Evolutionary conservation across 2,797 vertebrate genomes (phyloP).

Genomic region (Sebastes kiyomatsui): DNA sequence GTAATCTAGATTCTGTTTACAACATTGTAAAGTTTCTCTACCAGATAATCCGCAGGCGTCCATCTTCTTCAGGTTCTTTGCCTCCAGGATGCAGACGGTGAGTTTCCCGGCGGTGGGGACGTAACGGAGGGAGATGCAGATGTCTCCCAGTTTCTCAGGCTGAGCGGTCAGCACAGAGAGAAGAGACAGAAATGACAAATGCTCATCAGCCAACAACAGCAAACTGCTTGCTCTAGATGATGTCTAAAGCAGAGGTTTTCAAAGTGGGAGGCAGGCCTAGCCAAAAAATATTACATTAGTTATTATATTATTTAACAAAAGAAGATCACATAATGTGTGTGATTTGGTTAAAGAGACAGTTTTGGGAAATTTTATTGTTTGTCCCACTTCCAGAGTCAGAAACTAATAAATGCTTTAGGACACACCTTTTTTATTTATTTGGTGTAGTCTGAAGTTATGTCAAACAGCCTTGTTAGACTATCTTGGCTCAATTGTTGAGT

Average conservation of each 20-base stretch:
- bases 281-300: too few relatives aligned
- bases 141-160: constrained; percentile 98
- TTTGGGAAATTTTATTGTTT: too few relatives aligned
- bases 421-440: too few relatives aligned
- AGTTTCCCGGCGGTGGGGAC: constrained; percentile 98
- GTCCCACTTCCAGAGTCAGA: too few relatives aligned
- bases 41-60: constrained; percentile 98
- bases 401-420: neutral
- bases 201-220: constrained; percentile 3
- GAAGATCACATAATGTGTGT: too few relatives aligned
- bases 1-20: neutral
- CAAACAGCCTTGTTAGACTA: too few relatives aligned
- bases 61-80: constrained; percentile 99
- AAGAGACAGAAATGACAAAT: constrained; percentile 24
- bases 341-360: too few relatives aligned
- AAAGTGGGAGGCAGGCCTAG: too few relatives aligned
- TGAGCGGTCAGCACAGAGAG: constrained; percentile 55
- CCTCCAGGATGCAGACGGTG: constrained; percentile 97
- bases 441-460: too few relatives aligned
- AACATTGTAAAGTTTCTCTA: constrained; percentile 54
- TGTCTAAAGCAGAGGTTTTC: neutral
- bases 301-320: too few relatives aligned
- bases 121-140: constrained; percentile 97
- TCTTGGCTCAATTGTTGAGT: too few relatives aligned
- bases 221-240: neutral